phyloP scores from a whole-genome alignment of 2,888 invertebrate species.

The Nematopogon swammerdamellus region DNA sequence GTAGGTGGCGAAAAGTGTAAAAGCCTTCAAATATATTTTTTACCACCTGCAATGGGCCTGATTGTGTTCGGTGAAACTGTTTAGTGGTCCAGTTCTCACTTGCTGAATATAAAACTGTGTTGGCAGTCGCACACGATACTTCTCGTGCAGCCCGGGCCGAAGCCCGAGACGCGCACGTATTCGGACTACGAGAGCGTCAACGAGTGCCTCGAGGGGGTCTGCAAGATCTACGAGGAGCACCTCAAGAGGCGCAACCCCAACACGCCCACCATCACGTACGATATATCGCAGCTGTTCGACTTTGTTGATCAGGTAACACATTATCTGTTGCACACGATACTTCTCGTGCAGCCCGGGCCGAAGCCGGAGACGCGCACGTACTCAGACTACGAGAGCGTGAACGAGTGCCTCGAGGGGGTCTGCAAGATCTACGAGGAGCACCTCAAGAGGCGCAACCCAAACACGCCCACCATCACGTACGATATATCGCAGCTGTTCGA shows the following conservation, averaged over 20 bases:
- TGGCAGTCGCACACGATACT: constrained; percentile 94
- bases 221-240: constrained; percentile 99
- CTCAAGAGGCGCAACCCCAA: constrained; percentile 93
- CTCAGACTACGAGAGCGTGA: constrained; percentile 96
- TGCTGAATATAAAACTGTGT: too few species aligned
- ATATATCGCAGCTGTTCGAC: constrained; percentile 96
- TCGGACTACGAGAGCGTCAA: constrained; percentile 98
- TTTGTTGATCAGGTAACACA: constrained; percentile 94
- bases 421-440: constrained; percentile 99
- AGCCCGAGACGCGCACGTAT: constrained; percentile 95
- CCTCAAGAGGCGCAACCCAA: constrained; percentile 91
- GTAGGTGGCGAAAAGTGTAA: too few species aligned
- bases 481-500: constrained; percentile 98
- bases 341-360: constrained; percentile 89
- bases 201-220: constrained; percentile 98
- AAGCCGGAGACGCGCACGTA: constrained; percentile 96
- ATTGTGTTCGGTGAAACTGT: too few species aligned
- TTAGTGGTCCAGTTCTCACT: too few species aligned
- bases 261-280: constrained; percentile 96
- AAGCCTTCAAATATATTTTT: too few species aligned
- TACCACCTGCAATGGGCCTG: too few species aligned
- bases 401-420: constrained; percentile 98
- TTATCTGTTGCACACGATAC: constrained; percentile 98
- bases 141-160: constrained; percentile 87
- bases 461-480: constrained; percentile 95